Base-by-base conservation (phyloP, 1,140 invertebrate genomes). In the Anastrepha obliqua region DNA sequence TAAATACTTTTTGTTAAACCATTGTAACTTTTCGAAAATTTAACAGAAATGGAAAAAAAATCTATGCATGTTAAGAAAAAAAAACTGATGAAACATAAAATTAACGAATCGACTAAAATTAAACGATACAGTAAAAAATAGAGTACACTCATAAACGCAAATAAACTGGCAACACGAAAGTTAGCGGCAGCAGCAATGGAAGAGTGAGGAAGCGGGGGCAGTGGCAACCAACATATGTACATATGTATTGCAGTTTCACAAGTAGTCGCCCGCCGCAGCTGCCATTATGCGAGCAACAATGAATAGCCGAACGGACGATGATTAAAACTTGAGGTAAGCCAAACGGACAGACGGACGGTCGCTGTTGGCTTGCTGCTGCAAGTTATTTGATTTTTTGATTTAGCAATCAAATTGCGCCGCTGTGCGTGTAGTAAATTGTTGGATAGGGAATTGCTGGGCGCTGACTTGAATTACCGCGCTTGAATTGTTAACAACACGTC, bases 301-400 rank as follows among this genome's bases (percentile, higher is more conserved):
- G 51, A 55, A 55, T 55, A 55, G 6, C 6, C 11, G 51, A 55
- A 55, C 11, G 51, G 51, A 55, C 51, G 51, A 55, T 11, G 51
- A 6, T 55, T 55, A 55, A 55, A 55, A 11, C 11, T 55, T 55
- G 2, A 55, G 51, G 51, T 11, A 55, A 55, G 51, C 11, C 51
- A 55, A 3, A 67, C 29, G 39, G n/a, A 67, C 42, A 44, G 65
- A 3, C 47, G 44, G 74, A 7, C 20, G 74, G 74, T 81, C 9
- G 17, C 13, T 81, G 74, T 17, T 55, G 47, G n/a, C 8, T 81
- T 55, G 47, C 20, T 81, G 74, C 74, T 55, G 20, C 42, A 81
- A 58, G 74, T 81, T 55, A 81, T 81, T 81, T 55, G 74, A 81
- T 81, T 81, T 81, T 81, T 81, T 55, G 74, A 81, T 81, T 81